These are phyloP conservation scores for Onychorhynchus coronatus DNA, from an alignment of 2,113 vertebrate genomes.

Conservation along the genomic window DNA sequence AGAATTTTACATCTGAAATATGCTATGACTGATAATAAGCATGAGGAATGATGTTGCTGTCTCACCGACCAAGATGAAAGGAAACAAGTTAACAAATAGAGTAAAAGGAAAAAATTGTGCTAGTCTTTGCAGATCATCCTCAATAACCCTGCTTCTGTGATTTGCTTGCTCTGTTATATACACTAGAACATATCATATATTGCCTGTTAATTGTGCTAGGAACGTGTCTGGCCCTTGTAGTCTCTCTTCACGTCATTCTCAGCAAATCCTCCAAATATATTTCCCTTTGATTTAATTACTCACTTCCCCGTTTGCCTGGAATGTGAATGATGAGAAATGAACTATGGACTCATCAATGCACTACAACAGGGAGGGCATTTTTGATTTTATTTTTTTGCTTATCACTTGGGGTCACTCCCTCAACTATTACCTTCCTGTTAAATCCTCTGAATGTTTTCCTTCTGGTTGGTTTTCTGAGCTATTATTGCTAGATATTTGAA, in stretches of 20 bases:
- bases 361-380: neutral
- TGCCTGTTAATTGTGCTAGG: neutral
- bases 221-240: neutral
- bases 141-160: neutral
- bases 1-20: neutral
- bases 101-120: neutral
- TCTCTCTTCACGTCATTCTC: neutral
- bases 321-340: neutral
- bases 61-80: neutral
- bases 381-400: neutral
- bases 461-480: neutral
- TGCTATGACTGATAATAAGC: neutral
- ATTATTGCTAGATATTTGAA: neutral
- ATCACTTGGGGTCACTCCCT: neutral
- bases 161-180: neutral
- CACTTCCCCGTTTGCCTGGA: neutral
- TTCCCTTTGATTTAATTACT: neutral
- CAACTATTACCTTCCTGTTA: neutral
- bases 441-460: neutral
- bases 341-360: neutral
- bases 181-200: neutral
- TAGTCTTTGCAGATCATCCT: neutral
- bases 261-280: neutral
- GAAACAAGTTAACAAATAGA: neutral
- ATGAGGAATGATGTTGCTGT: neutral